phyloP scores from a whole-genome alignment of 2,113 vertebrate genomes.

The Alectura lathami region DNA sequence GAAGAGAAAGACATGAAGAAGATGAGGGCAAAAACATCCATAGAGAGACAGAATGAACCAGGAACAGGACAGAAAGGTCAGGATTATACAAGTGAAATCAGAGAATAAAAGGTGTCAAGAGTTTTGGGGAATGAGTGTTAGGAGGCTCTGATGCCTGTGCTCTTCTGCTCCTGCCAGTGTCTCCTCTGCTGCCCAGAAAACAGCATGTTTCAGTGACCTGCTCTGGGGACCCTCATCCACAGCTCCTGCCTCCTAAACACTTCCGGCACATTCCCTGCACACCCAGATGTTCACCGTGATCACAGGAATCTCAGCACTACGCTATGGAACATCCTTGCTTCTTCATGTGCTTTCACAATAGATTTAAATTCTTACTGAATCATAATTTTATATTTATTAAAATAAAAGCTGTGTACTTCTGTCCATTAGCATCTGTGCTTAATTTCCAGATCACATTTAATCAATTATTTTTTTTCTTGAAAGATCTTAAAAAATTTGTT shows the following conservation, averaged over 20 bases:
- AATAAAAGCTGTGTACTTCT: not conserved
- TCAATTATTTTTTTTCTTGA: not conserved
- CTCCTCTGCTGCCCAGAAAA: not conserved
- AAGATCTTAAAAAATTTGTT: not conserved
- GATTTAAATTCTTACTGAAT: not conserved
- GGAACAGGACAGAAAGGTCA: not conserved
- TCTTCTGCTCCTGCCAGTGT: not conserved
- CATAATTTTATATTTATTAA: not conserved
- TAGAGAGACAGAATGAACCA: not conserved
- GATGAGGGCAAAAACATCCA: not conserved
- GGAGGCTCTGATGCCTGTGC: fast-evolving
- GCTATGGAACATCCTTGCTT: not conserved
- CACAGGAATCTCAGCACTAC: not conserved
- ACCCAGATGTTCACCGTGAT: not conserved
- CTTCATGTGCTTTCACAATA: not conserved
- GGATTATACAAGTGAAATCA: not conserved
- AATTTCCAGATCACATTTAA: not conserved
- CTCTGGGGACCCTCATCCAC: not conserved
- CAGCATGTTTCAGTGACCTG: not conserved
- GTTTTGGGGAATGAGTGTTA: not conserved
- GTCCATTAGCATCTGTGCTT: not conserved
- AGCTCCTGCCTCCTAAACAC: not conserved
- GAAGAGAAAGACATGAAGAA: not conserved
- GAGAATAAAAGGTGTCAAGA: not conserved
- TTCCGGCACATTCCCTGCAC: not conserved